A percentile compares a stretch with the other conserved stretches of the same genome.
These are phyloP conservation scores for Drosophila pruinosa DNA, from an alignment of 1,140 invertebrate genomes.

Conservation along the genomic window DNA sequence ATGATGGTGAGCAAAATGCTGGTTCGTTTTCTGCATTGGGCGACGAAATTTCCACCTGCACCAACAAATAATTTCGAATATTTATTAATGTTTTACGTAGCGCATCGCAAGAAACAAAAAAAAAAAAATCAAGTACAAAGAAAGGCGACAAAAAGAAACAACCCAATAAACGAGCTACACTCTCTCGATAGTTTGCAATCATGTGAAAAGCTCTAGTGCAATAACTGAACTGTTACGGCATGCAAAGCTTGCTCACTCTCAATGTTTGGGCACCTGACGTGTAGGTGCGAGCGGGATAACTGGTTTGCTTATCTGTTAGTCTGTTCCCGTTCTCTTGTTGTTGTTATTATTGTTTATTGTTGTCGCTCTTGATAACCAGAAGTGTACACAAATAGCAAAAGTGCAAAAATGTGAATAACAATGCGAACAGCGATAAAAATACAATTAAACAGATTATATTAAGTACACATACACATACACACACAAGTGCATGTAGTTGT, in stretches of 20 bases:
- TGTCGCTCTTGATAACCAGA: constrained; percentile 50
- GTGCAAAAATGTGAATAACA: constrained; percentile 68
- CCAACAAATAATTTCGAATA: too few relatives aligned
- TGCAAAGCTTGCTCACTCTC: constrained; percentile 9
- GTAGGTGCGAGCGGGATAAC: constrained; percentile 24
- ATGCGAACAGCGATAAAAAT: constrained; percentile 65
- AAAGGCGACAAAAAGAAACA: background rate
- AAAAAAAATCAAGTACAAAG: constrained; percentile 7
- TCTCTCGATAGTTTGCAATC: constrained; percentile 11
- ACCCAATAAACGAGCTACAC: background rate
- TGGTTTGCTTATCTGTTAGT: background rate
- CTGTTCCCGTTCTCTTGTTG: background rate
- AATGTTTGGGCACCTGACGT: background rate
- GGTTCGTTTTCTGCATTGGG: constrained; percentile 87
- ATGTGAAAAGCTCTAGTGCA: background rate
- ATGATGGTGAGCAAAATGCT: constrained; percentile 81
- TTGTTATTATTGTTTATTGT: constrained; percentile 15
- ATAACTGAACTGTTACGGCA: constrained; percentile 19
- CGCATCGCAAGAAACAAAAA: background rate
- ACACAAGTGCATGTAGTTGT: background rate
- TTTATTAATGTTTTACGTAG: too few relatives aligned
- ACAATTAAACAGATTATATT: constrained; percentile 54
- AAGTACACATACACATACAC: constrained; percentile 18
- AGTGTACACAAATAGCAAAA: constrained; percentile 54
- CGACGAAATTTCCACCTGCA: constrained; percentile 82